Evolutionary conservation across 2,888 invertebrate species (phyloP), one percentile per base, ranked within the genome.

Genomic region (Terebella lapidaria): DNA sequence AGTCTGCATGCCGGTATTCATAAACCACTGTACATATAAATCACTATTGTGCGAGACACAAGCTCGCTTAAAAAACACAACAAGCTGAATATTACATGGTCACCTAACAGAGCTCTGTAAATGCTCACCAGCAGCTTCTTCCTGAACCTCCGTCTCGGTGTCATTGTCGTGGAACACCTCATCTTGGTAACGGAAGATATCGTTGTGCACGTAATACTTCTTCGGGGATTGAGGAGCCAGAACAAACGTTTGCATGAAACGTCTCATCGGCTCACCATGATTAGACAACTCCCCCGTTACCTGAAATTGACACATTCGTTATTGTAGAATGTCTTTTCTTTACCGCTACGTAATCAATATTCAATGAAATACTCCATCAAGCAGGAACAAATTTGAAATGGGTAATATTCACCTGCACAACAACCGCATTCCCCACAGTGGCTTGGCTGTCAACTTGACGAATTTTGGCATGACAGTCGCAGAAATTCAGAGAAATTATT

Each of bases 151-250:
- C 3, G 60, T 62, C 24, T 70, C 71, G 24, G 69, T 73, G 55
- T 85, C 86, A 70, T 87, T 87, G 70, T 88, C 88, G 65, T 85
- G 83, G 72, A 86, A 86, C 54, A 86, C 85, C 74, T 87, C 86
- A 75, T 87, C 93, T 86, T 95, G 95, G 82, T 96, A 97, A 67
- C 95, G 90, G 84, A 97, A 97, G 82, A 97, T 96, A 83, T 97
- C 96, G 82, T 97, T 97, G 83, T 94, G 94, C 64, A 97, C 96
- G 81, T 96, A 97, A 84, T 94, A 97, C 84, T 94, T 94, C 85
- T 94, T 95, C 62, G 95, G 94, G 60, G 92, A 90, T 83, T 95
- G 94, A 63, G 93, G 79, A 64, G 92, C 95, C 80, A 97, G 84
- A 60, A 97, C 95, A 84, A 97, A 93, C 0, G 96, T 96, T 84